Base-by-base conservation (phyloP, 2,113 vertebrate genomes). In the Oncorhynchus gorbuscha region DNA sequence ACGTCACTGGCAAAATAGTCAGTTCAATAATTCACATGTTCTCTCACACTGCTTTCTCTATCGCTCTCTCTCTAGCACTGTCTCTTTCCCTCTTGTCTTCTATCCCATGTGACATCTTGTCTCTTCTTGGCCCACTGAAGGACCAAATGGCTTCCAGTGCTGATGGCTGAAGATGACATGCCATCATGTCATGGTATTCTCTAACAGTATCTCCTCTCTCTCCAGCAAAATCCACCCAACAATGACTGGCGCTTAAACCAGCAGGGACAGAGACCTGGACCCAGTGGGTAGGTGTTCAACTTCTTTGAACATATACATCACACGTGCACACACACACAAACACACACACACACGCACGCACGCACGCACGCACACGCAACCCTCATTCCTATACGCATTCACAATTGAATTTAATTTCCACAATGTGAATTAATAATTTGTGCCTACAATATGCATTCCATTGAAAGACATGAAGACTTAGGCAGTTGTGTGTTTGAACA, bases 221-320 rank as follows among this genome's bases (percentile, higher is more conserved):
- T 92, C 90, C 95, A 99, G 98, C 97, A 99, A 96, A 97, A 96
- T 84, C 97, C 97, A 4, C 96, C 97, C 80, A 97, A 96, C 89
- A 94, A 95, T 75, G 98, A 99, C 84, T 99, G 98, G 98, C 96
- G 96, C 81, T 97, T 99, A 88, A 97, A 95, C 79, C 97, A 98
- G 94, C 96, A 96, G 51, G 51, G 4, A 90, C 97, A 96, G 92
- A 96, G 97, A 95, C 97, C 97, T 0, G 97, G 97, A 94, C 97
- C 97, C 6, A 99, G 97, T 69, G 96, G 98, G 98, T 99, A 88
- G 96, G 96, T 91, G 4, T 24, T 48, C 6, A 14, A 2, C 9
- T 45, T 45, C 39, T 45, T 45, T n/a, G 8, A 62, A n/a, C 24
- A 62, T 24, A 62, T 22, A 12, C 26, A 67, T 9, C 5, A 70